phyloP scores from a whole-genome alignment of 2,113 vertebrate species.

The Limanda limanda region DNA sequence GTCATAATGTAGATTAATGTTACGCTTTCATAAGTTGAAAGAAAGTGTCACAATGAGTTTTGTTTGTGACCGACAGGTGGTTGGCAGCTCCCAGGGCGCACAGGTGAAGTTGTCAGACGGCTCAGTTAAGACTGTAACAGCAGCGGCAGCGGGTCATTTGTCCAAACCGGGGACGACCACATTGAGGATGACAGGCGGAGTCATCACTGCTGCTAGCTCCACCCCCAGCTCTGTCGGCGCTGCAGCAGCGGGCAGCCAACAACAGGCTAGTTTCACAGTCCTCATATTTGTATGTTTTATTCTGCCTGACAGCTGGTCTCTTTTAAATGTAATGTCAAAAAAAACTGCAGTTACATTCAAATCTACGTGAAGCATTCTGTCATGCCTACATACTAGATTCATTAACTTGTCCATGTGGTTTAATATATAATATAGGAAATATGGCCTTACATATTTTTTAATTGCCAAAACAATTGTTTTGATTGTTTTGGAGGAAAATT shows the following conservation, averaged over 20 bases:
- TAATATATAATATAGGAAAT: too few species aligned
- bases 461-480: neutral
- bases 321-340: neutral
- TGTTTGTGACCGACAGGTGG: constrained; percentile 81
- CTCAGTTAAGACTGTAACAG: constrained; percentile 87
- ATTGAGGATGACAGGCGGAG: constrained; percentile 92
- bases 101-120: constrained; percentile 94
- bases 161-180: constrained; percentile 94
- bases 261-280: constrained; percentile 69
- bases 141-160: constrained; percentile 86
- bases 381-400: neutral
- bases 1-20: too few species aligned
- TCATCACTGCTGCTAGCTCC: constrained; percentile 90
- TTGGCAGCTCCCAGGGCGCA: constrained; percentile 86
- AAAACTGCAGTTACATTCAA: neutral
- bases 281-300: neutral
- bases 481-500: neutral
- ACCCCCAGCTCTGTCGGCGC: constrained; percentile 81
- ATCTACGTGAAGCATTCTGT: neutral
- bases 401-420: neutral
- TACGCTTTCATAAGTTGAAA: too few species aligned
- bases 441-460: neutral
- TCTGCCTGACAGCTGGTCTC: neutral
- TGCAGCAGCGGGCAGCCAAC: constrained; percentile 71
- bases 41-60: neutral